Conservation (phyloP, 2,113 vertebrate species). For the crab-eating macaque (Macaca fascicularis) region DNA sequence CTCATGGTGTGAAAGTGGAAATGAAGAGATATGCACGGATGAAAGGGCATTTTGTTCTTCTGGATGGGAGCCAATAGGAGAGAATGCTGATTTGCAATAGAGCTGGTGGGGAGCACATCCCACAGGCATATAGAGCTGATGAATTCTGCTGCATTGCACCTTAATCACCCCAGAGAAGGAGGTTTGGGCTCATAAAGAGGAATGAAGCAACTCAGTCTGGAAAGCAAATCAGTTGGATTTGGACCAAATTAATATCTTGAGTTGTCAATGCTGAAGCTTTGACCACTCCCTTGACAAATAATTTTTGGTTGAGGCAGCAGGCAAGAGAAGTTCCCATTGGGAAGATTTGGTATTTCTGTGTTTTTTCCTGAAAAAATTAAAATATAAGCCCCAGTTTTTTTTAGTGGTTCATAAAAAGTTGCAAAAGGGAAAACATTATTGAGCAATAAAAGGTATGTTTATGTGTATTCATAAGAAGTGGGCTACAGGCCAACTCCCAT, state of each 20-base stretch:
- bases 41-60: neutral
- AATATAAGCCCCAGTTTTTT: conserved; percentile 61
- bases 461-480: conserved; percentile 64
- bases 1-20: neutral
- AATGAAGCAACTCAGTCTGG: conserved; percentile 36
- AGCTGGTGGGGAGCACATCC: neutral
- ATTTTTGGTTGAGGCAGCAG: conserved; percentile 64
- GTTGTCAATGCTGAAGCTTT: conserved; percentile 48
- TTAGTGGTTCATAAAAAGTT: conserved; percentile 71
- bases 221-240: conserved; percentile 42
- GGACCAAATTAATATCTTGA: conserved; percentile 67
- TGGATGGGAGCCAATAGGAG: neutral
- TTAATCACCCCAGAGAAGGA: neutral
- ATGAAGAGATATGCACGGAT: neutral
- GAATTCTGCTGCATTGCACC: conserved; percentile 30
- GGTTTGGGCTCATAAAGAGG: conserved; percentile 44
- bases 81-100: neutral
- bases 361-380: conserved; percentile 63
- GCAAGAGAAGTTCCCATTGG: conserved; percentile 59
- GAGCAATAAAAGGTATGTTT: conserved; percentile 74
- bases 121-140: neutral
- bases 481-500: conserved; percentile 53
- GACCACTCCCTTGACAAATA: conserved; percentile 64
- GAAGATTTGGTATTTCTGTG: conserved; percentile 56
- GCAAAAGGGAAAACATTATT: conserved; percentile 70